phyloP scores from a whole-genome alignment of 1,140 invertebrate genomes.

The Diploscapter pachys region DNA sequence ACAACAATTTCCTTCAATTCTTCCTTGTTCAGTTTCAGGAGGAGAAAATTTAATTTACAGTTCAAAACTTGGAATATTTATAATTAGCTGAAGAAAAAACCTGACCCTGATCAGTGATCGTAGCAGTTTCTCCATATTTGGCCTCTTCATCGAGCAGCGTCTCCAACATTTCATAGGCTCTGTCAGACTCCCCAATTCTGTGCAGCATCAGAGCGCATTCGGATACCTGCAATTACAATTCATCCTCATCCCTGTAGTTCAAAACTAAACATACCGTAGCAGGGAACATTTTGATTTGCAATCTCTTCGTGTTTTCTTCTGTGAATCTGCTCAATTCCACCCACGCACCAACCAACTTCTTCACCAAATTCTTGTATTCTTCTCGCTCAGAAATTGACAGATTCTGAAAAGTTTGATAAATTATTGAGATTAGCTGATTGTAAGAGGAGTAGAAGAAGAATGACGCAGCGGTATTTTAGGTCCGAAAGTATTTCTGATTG shows the following conservation, averaged over 20 bases:
- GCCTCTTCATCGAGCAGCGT: conserved; percentile 20
- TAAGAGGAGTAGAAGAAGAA: not conserved
- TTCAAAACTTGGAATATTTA: no score
- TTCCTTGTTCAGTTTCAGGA: no score
- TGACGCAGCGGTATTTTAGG: not conserved
- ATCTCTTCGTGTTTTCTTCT: conserved; percentile 11
- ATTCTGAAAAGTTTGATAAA: conserved; percentile 23
- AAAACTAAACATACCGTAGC: not conserved
- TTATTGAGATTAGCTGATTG: not conserved
- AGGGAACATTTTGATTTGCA: conserved; percentile 19
- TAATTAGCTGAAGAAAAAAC: not conserved
- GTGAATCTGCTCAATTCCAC: conserved; percentile 28
- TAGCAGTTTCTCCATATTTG: conserved; percentile 9
- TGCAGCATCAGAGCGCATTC: conserved; percentile 26
- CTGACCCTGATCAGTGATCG: conserved; percentile 11
- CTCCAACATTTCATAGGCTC: conserved; percentile 20
- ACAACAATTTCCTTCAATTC: no score
- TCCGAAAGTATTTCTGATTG: no score
- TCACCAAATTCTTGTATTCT: conserved; percentile 10
- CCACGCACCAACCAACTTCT: conserved; percentile 22
- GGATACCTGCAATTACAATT: conserved; percentile 18
- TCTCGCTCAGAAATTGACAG: conserved; percentile 16
- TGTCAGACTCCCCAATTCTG: conserved; percentile 27
- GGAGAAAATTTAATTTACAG: no score
- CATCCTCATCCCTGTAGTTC: not conserved